phyloP scores from a whole-genome alignment of 2,888 invertebrate genomes.

The Heliconius ismenius region DNA sequence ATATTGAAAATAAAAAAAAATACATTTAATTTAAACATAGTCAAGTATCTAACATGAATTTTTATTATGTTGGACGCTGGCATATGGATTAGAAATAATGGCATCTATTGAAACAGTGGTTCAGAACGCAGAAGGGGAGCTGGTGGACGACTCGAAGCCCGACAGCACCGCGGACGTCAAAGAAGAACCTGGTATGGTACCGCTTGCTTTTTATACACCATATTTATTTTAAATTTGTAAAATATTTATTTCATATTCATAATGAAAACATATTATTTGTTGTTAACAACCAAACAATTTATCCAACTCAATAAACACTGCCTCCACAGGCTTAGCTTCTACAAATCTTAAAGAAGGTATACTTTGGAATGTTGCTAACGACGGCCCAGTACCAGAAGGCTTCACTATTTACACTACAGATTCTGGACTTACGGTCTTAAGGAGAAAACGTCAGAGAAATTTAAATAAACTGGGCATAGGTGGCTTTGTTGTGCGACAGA shows the following conservation, averaged over 20 bases:
- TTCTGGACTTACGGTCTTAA: conserved; percentile 88
- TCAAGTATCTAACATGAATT: conserved; percentile 65
- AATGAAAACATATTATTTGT: no score
- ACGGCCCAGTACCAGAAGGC: conserved; percentile 92
- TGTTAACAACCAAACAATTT: background rate
- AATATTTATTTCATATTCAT: no score
- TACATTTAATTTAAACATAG: conserved; percentile 4
- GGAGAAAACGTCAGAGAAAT: conserved; percentile 93
- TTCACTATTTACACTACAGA: conserved; percentile 91
- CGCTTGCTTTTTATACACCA: background rate
- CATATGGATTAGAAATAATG: conserved; percentile 86
- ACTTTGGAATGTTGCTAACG: conserved; percentile 88
- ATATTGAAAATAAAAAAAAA: background rate
- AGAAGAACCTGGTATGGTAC: conserved; percentile 82
- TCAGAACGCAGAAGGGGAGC: conserved; percentile 86
- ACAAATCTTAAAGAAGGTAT: conserved; percentile 90
- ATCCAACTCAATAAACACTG: background rate
- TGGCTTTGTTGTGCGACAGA: conserved; percentile 91
- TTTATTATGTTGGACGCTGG: conserved; percentile 75
- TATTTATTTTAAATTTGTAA: background rate
- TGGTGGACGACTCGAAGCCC: conserved; percentile 84
- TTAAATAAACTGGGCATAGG: conserved; percentile 94
- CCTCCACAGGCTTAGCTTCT: conserved; percentile 50
- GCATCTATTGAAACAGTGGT: conserved; percentile 93
- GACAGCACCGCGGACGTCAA: conserved; percentile 85